phyloP scores from a whole-genome alignment of 1,140 invertebrate genomes.

The Notospermus geniculatus region DNA sequence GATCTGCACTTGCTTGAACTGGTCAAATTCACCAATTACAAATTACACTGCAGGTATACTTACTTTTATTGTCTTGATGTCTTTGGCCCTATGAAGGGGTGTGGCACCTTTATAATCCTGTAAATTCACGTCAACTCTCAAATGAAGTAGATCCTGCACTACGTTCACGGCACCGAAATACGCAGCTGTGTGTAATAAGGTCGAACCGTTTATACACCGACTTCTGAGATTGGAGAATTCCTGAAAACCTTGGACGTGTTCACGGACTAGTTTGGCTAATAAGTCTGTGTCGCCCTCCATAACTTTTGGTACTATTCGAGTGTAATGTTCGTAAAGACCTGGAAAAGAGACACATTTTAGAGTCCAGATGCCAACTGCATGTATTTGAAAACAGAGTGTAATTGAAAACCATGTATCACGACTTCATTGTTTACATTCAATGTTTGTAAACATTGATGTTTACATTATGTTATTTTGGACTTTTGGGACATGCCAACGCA shows the following conservation, averaged over 20 bases:
- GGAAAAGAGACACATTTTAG: constrained; percentile 18
- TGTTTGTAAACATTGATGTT: too few relatives aligned
- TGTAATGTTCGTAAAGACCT: constrained; percentile 48
- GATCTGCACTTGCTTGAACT: too few relatives aligned
- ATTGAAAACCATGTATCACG: too few relatives aligned
- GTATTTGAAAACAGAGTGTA: too few relatives aligned
- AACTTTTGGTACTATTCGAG: constrained; percentile 44
- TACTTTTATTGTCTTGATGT: constrained; percentile 44
- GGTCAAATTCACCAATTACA: too few relatives aligned
- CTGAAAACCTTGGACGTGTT: constrained; percentile 33
- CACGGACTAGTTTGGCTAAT: constrained; percentile 32
- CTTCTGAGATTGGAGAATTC: constrained; percentile 42
- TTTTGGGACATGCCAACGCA: too few relatives aligned
- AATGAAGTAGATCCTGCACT: constrained; percentile 61
- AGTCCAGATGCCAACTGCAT: too few relatives aligned
- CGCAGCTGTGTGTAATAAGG: constrained; percentile 71
- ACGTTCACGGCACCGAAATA: constrained; percentile 70
- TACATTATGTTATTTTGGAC: too few relatives aligned
- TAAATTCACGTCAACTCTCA: constrained; percentile 43
- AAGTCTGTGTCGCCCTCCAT: constrained; percentile 44
- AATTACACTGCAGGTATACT: too few relatives aligned
- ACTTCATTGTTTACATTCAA: too few relatives aligned
- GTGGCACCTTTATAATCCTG: constrained; percentile 52
- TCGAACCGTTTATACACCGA: constrained; percentile 64
- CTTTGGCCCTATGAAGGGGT: constrained; percentile 45